A percentile compares a stretch with the other conserved stretches of the same genome.
Conservation (phyloP, 2,797 vertebrate species). For the Hybognathus amarus region DNA sequence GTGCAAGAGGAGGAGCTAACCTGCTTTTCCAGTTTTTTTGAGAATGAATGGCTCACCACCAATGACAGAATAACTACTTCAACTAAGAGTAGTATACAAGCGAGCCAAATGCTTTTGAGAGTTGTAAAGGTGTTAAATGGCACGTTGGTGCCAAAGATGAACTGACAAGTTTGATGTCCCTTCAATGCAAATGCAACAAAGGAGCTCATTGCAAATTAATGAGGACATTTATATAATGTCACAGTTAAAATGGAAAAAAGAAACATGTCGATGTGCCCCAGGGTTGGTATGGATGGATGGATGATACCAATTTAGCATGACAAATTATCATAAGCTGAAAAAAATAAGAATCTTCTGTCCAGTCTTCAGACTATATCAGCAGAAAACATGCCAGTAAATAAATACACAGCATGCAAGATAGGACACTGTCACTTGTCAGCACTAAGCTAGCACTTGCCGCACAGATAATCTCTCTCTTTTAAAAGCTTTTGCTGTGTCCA, state of each 20-base stretch:
- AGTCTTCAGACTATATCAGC: conserved; percentile 8
- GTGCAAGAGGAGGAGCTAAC: conserved; percentile 37
- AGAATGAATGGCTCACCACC: conserved; percentile 19
- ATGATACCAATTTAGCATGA: not conserved
- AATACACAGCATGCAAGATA: conserved; percentile 2
- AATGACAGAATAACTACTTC: conserved; percentile 19
- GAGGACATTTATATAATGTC: conserved; percentile 11
- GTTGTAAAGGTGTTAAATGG: conserved; percentile 23
- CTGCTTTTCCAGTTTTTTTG: conserved; percentile 39
- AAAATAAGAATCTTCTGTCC: not conserved
- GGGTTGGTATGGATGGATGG: not conserved
- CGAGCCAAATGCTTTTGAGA: not conserved
- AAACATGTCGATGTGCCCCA: not conserved
- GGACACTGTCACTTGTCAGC: conserved; percentile 17
- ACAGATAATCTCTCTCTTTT: conserved; percentile 30
- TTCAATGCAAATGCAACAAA: not conserved
- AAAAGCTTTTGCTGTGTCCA: conserved; percentile 13
- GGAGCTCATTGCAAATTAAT: conserved; percentile 25
- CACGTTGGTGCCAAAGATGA: not conserved
- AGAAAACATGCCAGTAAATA: conserved; percentile 11
- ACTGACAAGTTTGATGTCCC: not conserved
- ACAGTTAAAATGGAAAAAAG: conserved; percentile 14
- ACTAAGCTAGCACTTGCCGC: conserved; percentile 17
- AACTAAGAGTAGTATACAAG: conserved; percentile 4
- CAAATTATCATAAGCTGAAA: not conserved